A percentile compares a stretch with the other conserved stretches of the same genome.
These are phyloP conservation scores for Reticulitermes lucifugus DNA, from an alignment of 2,888 invertebrate species.

Conservation along the genomic window DNA sequence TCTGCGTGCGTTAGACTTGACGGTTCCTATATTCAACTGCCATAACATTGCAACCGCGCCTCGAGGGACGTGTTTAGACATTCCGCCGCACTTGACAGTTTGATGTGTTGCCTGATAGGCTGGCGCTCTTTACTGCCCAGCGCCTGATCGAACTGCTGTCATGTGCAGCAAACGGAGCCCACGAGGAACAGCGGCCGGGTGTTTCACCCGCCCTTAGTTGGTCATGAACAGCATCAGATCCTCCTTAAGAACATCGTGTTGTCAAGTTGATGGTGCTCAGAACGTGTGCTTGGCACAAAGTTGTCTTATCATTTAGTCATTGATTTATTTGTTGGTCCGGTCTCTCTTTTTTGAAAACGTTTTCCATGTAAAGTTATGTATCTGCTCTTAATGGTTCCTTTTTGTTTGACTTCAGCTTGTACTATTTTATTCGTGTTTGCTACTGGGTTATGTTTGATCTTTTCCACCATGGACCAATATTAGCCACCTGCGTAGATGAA, in stretches of 20 bases:
- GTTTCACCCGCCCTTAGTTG: not conserved
- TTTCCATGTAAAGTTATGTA: not conserved
- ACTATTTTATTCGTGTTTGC: not conserved
- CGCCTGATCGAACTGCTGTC: constrained; percentile 1
- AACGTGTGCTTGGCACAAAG: not conserved
- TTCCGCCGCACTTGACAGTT: not conserved
- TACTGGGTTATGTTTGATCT: too few relatives aligned
- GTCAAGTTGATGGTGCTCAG: not conserved
- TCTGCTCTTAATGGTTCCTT: not conserved
- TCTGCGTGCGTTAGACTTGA: too few relatives aligned
- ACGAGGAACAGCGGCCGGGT: not conserved
- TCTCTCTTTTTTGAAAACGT: not conserved
- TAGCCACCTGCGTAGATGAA: too few relatives aligned
- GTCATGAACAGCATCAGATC: not conserved
- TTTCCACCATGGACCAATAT: too few relatives aligned
- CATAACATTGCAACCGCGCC: not conserved
- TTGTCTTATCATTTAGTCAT: not conserved
- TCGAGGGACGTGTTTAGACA: not conserved
- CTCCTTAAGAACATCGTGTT: not conserved
- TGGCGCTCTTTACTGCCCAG: not conserved
- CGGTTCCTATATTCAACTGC: too few relatives aligned
- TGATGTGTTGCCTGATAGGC: not conserved
- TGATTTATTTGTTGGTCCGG: not conserved
- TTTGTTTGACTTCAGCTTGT: not conserved
- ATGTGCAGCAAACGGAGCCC: not conserved